phyloP scores from a whole-genome alignment of 2,113 vertebrate genomes.

The Ornithorhynchus anatinus region DNA sequence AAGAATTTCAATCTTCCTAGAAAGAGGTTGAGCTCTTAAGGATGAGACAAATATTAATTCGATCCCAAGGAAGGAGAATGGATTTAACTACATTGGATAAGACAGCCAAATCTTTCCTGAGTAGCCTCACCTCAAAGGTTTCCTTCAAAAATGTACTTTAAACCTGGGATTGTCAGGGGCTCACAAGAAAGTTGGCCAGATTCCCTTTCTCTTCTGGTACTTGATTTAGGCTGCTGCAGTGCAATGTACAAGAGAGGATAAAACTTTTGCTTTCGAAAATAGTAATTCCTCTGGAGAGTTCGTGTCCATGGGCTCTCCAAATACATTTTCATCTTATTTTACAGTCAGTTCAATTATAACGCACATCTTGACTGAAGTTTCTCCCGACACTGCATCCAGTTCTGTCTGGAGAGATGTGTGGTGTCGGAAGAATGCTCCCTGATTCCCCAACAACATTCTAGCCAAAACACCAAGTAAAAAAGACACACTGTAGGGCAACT shows the following conservation, averaged over 20 bases:
- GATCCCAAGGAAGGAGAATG: conserved; percentile 39
- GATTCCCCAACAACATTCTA: too few relatives aligned
- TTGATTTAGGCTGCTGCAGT: not conserved
- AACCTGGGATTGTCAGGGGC: conserved; percentile 25
- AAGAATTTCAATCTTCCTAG: conserved; percentile 45
- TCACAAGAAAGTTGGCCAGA: conserved; percentile 23
- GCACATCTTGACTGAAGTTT: too few relatives aligned
- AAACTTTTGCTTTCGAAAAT: conserved; percentile 11
- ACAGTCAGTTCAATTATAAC: not conserved
- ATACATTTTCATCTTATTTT: not conserved
- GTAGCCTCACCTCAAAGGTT: conserved; percentile 36
- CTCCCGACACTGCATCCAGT: too few relatives aligned
- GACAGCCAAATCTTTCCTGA: conserved; percentile 39
- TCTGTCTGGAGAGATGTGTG: too few relatives aligned
- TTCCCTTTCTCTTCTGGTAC: not conserved
- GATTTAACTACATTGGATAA: conserved; percentile 53
- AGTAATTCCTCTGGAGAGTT: conserved; percentile 2
- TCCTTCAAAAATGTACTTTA: conserved; percentile 25
- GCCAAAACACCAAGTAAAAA: too few relatives aligned
- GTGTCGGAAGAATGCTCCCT: too few relatives aligned
- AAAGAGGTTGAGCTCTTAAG: conserved; percentile 42
- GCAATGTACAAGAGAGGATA: conserved; percentile 6
- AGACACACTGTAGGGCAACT: too few relatives aligned
- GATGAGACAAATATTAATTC: conserved; percentile 52
- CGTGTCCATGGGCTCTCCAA: not conserved